A percentile compares a stretch with the other conserved stretches of the same genome.
These are phyloP conservation scores for Pseudococcus longispinus DNA, from an alignment of 2,888 invertebrate species.

Conservation along the genomic window DNA sequence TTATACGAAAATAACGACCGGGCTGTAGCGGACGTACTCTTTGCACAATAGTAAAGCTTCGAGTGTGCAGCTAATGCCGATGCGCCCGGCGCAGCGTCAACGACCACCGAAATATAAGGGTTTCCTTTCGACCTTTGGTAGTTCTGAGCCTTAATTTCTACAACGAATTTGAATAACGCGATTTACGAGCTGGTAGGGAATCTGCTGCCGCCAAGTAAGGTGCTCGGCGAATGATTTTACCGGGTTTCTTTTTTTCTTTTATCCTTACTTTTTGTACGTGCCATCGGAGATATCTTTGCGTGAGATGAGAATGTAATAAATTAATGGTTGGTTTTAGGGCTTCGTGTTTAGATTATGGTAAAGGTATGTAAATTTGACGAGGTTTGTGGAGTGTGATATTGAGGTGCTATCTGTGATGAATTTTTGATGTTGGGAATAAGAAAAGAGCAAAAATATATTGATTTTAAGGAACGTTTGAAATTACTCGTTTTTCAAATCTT, in stretches of 20 bases:
- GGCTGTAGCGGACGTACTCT: background rate
- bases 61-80: background rate
- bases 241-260: background rate
- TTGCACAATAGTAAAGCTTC: background rate
- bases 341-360: too few species aligned
- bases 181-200: background rate
- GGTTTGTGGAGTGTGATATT: too few species aligned
- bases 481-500: too few species aligned
- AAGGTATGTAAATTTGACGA: too few species aligned
- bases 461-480: too few species aligned
- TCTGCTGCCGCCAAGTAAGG: background rate
- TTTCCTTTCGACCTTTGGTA: constrained; percentile 32
- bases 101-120: constrained; percentile 5
- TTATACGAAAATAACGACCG: background rate
- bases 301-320: too few species aligned
- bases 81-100: background rate
- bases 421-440: too few species aligned
- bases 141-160: background rate
- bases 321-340: too few species aligned
- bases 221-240: background rate
- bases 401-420: too few species aligned
- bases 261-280: background rate
- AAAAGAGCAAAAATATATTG: too few species aligned
- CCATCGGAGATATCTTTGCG: too few species aligned
- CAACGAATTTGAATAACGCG: background rate